Evolutionary conservation across 2,888 invertebrate species (phyloP), one percentile per base, ranked within the genome.

Genomic region (Scotopteryx bipunctaria): DNA sequence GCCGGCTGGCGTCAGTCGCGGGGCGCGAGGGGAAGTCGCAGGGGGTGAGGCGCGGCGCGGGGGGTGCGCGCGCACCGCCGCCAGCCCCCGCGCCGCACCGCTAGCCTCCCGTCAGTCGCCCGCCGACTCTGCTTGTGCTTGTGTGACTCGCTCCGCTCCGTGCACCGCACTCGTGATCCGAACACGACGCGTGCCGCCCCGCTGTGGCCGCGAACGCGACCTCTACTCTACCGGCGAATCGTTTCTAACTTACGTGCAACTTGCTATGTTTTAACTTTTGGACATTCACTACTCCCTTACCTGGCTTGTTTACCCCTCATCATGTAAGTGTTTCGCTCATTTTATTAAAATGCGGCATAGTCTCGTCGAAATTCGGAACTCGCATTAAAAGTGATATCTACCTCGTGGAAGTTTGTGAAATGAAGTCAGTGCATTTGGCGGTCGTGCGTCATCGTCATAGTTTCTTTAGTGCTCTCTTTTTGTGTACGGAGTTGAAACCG

Each of bases 181-280:
- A 89, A 70, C 88, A 86, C 90, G 90, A 90, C 90, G 86, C 88
- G 89, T 81, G 88, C 87, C 87, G 81, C 85, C 84, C 83, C 80
- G 71, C 91, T 86, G 90, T 91, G 91, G 91, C 91, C 91, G 91
- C 91, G 87, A 92, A 91, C 91, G 92, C 91, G 91, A 91, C 89
- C 86, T 91, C 90, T 91, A 81, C 83, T 86, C 89, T 91, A 91
- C 91, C 91, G 91, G 88, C 91, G 82, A 89, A 81, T 71, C 83
- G 81, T 86, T 86, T 79, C 79, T 81, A 82, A 86, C 86, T 88
- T 87, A 81, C 78, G 85, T 87, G 85, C 83, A 83, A 85, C 82
- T 86, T 81, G 80, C 83, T 86, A 83, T 89, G 84, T 86, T 85
- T 82, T 88, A 86, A 86, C 79, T 87, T 84, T 83, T 73, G 88